Evolutionary conservation across 2,888 invertebrate genomes (phyloP).

Genomic region (Melinaea menophilus): DNA sequence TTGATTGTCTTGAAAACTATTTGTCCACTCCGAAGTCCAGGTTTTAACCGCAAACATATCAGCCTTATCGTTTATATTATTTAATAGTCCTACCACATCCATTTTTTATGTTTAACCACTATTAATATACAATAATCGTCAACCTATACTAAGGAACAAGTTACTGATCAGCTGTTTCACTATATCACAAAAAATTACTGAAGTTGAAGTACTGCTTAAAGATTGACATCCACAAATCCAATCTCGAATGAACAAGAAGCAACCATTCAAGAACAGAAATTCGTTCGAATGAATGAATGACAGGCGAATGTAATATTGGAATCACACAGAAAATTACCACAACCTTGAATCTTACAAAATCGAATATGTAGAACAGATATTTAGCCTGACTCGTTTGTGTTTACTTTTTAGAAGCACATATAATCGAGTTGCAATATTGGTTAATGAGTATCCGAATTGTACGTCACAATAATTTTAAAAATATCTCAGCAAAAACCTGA

Average conservation of each 20-base stretch:
- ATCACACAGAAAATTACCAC: no score
- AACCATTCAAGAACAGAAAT: not conserved
- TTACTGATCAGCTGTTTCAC: conserved; percentile 49
- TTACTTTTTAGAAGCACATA: no score
- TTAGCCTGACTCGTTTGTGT: no score
- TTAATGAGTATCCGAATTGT: no score
- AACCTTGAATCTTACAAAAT: no score
- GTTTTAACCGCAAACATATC: conserved; percentile 73
- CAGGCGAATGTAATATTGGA: not conserved
- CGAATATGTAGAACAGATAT: no score
- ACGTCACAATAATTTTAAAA: no score
- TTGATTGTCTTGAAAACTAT: conserved; percentile 72
- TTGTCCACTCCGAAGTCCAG: conserved; percentile 71
- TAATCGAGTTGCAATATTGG: no score
- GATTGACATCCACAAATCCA: not conserved
- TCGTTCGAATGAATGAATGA: not conserved
- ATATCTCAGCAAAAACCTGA: no score
- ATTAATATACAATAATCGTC: conserved; percentile 31
- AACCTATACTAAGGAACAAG: conserved; percentile 33
- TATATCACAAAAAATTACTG: conserved; percentile 16
- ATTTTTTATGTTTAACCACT: conserved; percentile 43
- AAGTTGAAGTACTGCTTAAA: not conserved
- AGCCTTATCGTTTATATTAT: conserved; percentile 67
- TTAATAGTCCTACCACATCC: conserved; percentile 70
- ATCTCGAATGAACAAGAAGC: not conserved